Evolutionary conservation across 1,140 invertebrate genomes (phyloP).

Genomic region (Musca domestica): DNA sequence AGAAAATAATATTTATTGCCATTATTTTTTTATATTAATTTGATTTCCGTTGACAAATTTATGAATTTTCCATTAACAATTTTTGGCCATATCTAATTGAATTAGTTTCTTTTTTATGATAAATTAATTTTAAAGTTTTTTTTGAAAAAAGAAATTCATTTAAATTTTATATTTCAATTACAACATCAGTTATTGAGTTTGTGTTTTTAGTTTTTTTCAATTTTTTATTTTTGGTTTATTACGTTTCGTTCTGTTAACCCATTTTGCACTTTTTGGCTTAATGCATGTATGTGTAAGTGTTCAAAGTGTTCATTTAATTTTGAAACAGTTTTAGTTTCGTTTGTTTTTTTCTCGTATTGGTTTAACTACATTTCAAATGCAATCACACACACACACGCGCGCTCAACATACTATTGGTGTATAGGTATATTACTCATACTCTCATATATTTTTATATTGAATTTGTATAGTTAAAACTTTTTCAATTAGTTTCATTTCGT

Average conservation of each 20-base stretch:
- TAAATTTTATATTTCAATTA: neutral
- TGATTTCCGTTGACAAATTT: neutral
- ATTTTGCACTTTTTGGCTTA: conserved; percentile 14
- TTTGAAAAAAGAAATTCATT: neutral
- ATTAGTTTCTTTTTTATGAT: neutral
- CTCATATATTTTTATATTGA: too few species aligned
- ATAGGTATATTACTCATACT: too few species aligned
- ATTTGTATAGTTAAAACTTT: too few species aligned
- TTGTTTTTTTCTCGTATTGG: neutral
- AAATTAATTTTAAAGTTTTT: neutral
- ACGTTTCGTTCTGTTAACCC: neutral
- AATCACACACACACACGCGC: too few species aligned
- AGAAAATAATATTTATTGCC: conserved; percentile 10
- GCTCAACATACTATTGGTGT: too few species aligned
- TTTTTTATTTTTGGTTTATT: neutral
- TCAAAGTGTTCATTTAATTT: too few species aligned
- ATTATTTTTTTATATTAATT: conserved; percentile 9
- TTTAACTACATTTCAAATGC: neutral
- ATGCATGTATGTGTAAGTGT: neutral
- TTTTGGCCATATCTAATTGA: neutral
- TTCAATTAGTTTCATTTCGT: too few species aligned
- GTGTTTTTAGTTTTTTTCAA: conserved; percentile 1
- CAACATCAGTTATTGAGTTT: neutral
- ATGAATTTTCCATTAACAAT: conserved; percentile 5
- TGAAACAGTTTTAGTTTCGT: neutral